phyloP scores from a whole-genome alignment of 1,140 invertebrate species.

The Ptiloglossa arizonensis region DNA sequence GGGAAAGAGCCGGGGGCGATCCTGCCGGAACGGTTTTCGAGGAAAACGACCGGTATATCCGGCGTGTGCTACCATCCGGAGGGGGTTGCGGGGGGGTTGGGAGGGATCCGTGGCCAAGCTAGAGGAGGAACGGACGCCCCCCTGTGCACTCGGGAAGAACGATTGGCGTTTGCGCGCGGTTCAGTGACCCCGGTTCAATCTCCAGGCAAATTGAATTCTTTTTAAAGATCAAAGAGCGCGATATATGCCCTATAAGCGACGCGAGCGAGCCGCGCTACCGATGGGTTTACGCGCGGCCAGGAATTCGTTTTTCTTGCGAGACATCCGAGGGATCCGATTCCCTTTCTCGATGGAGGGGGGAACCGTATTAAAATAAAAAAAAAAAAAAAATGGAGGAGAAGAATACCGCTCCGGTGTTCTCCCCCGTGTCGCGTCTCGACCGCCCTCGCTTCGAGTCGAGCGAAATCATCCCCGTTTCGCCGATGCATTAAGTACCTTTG shows the following conservation, averaged over 20 bases:
- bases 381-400: not conserved
- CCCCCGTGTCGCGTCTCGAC: no score
- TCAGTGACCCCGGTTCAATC: slow-evolving; percentile 77
- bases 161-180: slow-evolving; percentile 59
- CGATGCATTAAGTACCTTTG: no score
- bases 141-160: slow-evolving; percentile 34
- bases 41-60: slow-evolving; percentile 50
- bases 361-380: slow-evolving; percentile 8
- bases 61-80: not conserved
- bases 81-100: slow-evolving; percentile 14
- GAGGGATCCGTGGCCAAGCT: slow-evolving; percentile 25
- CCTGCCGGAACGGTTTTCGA: slow-evolving; percentile 61
- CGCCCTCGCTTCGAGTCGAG: not conserved
- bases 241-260: slow-evolving; percentile 66
- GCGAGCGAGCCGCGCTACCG: slow-evolving; percentile 21
- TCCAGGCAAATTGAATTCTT: slow-evolving; percentile 80
- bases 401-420: no score
- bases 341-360: no score
- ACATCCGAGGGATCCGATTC: slow-evolving; percentile 5
- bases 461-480: not conserved
- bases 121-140: not conserved
- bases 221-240: slow-evolving; percentile 78
- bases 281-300: slow-evolving; percentile 46
- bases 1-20: not conserved
- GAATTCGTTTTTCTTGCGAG: slow-evolving; percentile 48